These are phyloP conservation scores for Epistrophe eligans DNA, from an alignment of 2,888 invertebrate species.

Conservation along the genomic window DNA sequence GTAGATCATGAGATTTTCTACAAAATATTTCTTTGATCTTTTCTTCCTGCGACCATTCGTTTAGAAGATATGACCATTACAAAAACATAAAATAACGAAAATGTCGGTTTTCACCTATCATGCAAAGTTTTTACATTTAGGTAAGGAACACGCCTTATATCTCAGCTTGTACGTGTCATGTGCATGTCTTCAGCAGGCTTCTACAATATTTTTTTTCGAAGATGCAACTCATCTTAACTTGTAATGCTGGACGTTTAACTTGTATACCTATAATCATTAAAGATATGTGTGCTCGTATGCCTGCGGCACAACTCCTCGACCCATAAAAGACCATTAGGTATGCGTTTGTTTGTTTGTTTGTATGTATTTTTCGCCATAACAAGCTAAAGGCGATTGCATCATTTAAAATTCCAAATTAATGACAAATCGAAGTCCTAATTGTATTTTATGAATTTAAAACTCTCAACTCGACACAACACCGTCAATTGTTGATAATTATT, in stretches of 20 bases:
- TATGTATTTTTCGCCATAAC: conserved; percentile 20
- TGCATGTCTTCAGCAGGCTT: background rate
- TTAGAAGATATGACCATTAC: too few relatives aligned
- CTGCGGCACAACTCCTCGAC: conserved; percentile 11
- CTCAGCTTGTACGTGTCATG: too few relatives aligned
- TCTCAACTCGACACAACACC: conserved; percentile 63
- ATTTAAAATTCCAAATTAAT: conserved; percentile 74
- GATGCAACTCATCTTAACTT: background rate
- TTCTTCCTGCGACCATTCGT: too few relatives aligned
- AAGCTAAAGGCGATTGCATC: conserved; percentile 55
- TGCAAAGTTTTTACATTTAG: too few relatives aligned
- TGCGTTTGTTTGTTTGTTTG: too few relatives aligned
- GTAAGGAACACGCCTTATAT: too few relatives aligned
- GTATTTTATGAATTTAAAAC: conserved; percentile 75
- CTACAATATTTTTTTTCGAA: background rate
- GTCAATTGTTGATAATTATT: conserved; percentile 75
- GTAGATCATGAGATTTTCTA: too few relatives aligned
- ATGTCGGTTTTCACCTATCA: too few relatives aligned
- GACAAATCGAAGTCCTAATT: conserved; percentile 75
- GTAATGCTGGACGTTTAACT: background rate
- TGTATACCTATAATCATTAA: background rate
- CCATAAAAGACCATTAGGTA: background rate
- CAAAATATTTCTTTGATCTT: too few relatives aligned
- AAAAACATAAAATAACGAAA: too few relatives aligned
- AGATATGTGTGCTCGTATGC: background rate